Conservation (phyloP, 2,113 vertebrate species). For the Pluvialis apricaria region DNA sequence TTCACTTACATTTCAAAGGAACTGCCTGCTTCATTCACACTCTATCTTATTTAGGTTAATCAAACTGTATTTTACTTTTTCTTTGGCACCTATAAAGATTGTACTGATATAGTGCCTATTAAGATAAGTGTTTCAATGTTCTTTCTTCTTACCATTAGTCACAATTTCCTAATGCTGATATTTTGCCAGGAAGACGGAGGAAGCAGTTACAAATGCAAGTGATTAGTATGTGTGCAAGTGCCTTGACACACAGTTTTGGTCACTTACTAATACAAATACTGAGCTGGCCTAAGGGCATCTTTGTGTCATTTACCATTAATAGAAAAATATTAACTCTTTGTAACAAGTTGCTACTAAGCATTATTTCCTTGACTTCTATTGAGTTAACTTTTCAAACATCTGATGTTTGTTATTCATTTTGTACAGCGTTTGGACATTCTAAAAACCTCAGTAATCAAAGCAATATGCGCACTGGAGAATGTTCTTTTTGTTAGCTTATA, state of each 20-base stretch:
- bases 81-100: conserved; percentile 44
- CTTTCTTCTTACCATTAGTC: conserved; percentile 43
- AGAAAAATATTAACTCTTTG: conserved; percentile 42
- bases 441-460: conserved; percentile 29
- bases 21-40: background rate
- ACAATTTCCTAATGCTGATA: conserved; percentile 54
- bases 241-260: conserved; percentile 53
- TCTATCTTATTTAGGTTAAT: conserved; percentile 37
- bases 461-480: background rate
- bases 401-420: conserved; percentile 45
- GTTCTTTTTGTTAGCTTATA: conserved; percentile 41
- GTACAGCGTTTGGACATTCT: background rate
- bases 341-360: conserved; percentile 57
- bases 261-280: conserved; percentile 59
- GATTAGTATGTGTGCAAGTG: conserved; percentile 26
- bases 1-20: conserved; percentile 30
- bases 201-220: conserved; percentile 61
- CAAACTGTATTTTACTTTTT: conserved; percentile 36
- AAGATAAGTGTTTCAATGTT: conserved; percentile 39
- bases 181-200: conserved; percentile 58
- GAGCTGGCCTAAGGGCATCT: conserved; percentile 40
- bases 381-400: conserved; percentile 39
- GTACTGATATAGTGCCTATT: background rate
- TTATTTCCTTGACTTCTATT: conserved; percentile 29
- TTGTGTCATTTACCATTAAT: conserved; percentile 50